Percentiles rank a stretch among this genome's conserved stretches.
phyloP scores from a whole-genome alignment of 2,113 vertebrate genomes.

The Oreochromis aureus region DNA sequence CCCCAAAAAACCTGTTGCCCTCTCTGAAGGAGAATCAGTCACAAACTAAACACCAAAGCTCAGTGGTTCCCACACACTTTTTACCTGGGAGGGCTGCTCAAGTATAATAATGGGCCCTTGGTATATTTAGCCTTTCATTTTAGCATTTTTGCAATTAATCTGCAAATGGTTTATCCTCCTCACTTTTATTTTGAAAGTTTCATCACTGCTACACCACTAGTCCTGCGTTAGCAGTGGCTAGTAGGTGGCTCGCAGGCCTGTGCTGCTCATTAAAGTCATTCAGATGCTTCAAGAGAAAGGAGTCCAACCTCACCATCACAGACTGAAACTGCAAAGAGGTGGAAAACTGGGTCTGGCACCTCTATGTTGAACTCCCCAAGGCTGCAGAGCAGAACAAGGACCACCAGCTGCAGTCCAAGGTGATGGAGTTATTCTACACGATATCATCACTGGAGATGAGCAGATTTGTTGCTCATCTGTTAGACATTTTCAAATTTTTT shows the following conservation, averaged over 20 bases:
- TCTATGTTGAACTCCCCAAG: not conserved
- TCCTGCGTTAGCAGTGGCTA: not conserved
- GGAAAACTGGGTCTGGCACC: not conserved
- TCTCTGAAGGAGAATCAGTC: not conserved
- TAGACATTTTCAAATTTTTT: not conserved
- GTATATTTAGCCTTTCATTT: not conserved
- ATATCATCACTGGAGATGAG: not conserved
- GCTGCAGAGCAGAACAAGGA: not conserved
- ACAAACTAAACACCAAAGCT: not conserved
- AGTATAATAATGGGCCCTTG: not conserved
- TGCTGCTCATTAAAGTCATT: not conserved
- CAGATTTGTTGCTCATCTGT: not conserved
- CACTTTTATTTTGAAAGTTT: not conserved
- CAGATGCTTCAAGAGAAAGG: not conserved
- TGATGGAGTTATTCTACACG: not conserved
- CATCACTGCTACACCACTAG: not conserved
- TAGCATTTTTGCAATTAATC: not conserved
- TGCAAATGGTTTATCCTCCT: not conserved
- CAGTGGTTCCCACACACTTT: not conserved
- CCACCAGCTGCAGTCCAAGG: not conserved
- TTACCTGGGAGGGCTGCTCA: not conserved
- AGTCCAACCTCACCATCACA: not conserved
- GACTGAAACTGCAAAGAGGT: not conserved
- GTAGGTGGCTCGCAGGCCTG: not conserved
- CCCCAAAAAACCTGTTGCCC: accelerated